Evolutionary conservation across 2,888 invertebrate species (phyloP), one percentile per base, ranked within the genome.

Genomic region (Mechanitis mazaeus): DNA sequence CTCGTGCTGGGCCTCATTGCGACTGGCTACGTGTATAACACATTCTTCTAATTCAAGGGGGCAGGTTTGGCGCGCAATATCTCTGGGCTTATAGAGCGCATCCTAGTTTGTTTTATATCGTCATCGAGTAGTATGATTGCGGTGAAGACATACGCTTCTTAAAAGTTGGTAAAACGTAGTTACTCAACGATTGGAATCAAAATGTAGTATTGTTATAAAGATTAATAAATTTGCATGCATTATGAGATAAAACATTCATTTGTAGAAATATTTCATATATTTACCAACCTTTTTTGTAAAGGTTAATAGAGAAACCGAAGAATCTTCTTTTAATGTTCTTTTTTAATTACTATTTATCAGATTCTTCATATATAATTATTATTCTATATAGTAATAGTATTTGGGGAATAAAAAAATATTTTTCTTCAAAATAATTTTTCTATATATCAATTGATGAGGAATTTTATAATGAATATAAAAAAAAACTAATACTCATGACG

Each of bases 1-100:
- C 93, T 94, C 82, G 92, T 96, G 83, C 93, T 96, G 83, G 93
- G 94, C 80, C 92, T 95, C 80, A 92, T 96, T 80, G 90, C 86
- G 76, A 85, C 89, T 73, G 88, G 82, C 84, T 90, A 89, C 90
- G 88, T 90, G 83, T 90, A 90, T 88, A 87, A 80, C 85, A 89
- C 84, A 75, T 88, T 90, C 87, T 83, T 84, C 87, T 90, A 88
- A 87, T 79, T 75, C 77, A 75, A 74, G 72, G 85, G 87, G 89
- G 81, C 85, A 90, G 90, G 90, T 90, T 87, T 87, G 88, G 83
- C 72, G 80, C 77, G 81, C 70, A 75, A 71, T 74, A 76, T 75
- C 76, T 76, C 74, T 77, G 77, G 75, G 77, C 77, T 79, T 78
- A 79, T 83, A 84, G 83, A 79, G 71, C 71, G 78, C 78, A 76